A percentile compares a stretch with the other conserved stretches of the same genome.
phyloP scores from a whole-genome alignment of 2,113 vertebrate genomes.

The Archocentrus centrarchus region DNA sequence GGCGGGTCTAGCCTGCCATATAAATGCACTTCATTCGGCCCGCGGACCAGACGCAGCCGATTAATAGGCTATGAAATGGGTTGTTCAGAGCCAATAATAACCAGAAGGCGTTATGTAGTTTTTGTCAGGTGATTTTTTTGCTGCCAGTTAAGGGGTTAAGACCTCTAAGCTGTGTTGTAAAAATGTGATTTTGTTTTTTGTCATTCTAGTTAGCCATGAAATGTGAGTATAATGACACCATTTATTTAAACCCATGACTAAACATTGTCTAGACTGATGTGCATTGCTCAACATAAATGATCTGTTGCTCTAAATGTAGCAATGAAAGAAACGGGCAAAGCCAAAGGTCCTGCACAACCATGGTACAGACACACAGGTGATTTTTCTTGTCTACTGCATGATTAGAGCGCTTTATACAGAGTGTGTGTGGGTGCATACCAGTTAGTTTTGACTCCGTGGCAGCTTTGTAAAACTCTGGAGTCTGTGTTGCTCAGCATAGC shows the following conservation, averaged over 20 bases:
- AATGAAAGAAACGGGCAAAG: not conserved
- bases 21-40: no score
- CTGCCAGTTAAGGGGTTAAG: no score
- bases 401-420: not conserved
- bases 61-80: no score
- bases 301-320: not conserved
- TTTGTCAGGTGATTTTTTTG: no score
- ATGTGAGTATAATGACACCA: slow-evolving; percentile 19
- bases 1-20: no score
- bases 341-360: not conserved
- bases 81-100: no score
- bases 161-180: slow-evolving; percentile 2
- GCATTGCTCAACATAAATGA: not conserved
- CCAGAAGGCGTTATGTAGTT: no score
- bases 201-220: slow-evolving; percentile 6
- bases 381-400: not conserved
- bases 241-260: slow-evolving; percentile 38
- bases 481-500: not conserved
- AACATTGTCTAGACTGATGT: slow-evolving; percentile 37
- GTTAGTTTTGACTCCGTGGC: not conserved
- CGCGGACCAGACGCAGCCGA: no score
- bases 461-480: not conserved
- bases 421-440: not conserved
- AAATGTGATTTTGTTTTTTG: slow-evolving; percentile 5
- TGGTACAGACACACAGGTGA: not conserved